Evolutionary conservation across 2,113 vertebrate species (phyloP).

Genomic region (Amphiprion percula): DNA sequence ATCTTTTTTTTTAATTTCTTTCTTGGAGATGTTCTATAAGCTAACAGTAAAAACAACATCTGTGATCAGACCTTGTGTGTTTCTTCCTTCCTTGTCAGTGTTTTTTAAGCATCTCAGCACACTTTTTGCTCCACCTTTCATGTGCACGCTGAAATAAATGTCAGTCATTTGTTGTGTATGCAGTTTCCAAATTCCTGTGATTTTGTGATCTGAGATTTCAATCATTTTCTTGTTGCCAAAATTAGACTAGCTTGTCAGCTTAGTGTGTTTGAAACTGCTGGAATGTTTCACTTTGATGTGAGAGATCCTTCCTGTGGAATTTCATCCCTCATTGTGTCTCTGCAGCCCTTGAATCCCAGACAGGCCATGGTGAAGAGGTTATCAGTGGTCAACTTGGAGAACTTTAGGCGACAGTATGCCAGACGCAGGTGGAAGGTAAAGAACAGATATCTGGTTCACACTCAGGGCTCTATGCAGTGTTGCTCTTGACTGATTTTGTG

Average conservation of each 20-base stretch:
- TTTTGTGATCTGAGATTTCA: background rate
- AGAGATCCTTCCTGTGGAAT: slow-evolving; percentile 12
- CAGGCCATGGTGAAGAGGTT: slow-evolving; percentile 93
- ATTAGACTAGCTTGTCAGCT: background rate
- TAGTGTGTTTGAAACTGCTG: background rate
- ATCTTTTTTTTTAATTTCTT: slow-evolving; percentile 28
- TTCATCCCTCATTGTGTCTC: slow-evolving; percentile 48
- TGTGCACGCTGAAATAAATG: slow-evolving; percentile 60
- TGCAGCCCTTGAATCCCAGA: slow-evolving; percentile 89
- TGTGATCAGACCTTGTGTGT: slow-evolving; percentile 21
- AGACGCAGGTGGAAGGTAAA: slow-evolving; percentile 94
- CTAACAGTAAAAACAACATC: slow-evolving; percentile 12
- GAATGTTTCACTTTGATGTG: background rate
- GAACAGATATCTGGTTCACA: slow-evolving; percentile 35
- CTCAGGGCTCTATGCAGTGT: background rate
- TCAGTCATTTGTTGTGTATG: background rate
- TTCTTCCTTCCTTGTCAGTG: slow-evolving; percentile 11
- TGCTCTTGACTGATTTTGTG: background rate
- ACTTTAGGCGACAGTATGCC: slow-evolving; percentile 93
- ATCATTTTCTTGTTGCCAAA: background rate
- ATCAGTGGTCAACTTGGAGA: slow-evolving; percentile 94
- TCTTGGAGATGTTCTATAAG: slow-evolving; percentile 39
- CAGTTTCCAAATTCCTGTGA: background rate
- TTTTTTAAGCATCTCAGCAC: slow-evolving; percentile 2
- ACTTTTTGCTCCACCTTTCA: background rate